Evolutionary conservation across 2,113 vertebrate species (phyloP).

Genomic region (Otis tarda): DNA sequence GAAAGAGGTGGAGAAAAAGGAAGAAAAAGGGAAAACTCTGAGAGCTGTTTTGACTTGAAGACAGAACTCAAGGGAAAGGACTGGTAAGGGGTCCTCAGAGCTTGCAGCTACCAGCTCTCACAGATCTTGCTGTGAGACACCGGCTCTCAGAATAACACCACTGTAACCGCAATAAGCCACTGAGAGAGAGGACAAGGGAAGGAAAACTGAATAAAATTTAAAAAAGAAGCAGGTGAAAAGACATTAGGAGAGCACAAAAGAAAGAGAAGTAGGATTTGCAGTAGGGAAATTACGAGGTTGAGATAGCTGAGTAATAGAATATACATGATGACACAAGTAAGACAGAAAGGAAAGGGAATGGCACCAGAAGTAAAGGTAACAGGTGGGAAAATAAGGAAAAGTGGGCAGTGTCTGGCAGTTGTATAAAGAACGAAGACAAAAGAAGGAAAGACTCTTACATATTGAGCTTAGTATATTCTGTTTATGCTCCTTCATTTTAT

Average conservation of each 20-base stretch:
- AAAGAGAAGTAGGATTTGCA: neutral
- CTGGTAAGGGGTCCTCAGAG: neutral
- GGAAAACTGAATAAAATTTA: neutral
- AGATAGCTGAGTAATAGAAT: neutral
- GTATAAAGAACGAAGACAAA: neutral
- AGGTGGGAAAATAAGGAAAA: neutral
- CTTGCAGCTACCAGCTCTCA: neutral
- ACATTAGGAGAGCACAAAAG: neutral
- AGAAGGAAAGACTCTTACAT: neutral
- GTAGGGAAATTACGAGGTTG: neutral
- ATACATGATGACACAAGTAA: neutral
- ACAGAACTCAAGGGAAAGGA: neutral
- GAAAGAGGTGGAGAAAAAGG: neutral
- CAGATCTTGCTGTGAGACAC: neutral
- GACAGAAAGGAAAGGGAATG: neutral
- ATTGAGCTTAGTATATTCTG: neutral
- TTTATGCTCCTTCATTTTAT: neutral
- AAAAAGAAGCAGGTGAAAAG: neutral
- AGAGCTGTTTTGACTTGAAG: neutral
- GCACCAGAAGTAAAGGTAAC: neutral
- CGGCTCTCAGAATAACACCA: neutral
- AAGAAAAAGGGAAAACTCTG: neutral
- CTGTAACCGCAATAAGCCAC: neutral
- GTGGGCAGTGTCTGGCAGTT: neutral
- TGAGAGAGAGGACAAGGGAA: neutral